These are phyloP conservation scores for Lichenostomus cassidix DNA, from an alignment of 2,113 vertebrate genomes.

Conservation along the genomic window DNA sequence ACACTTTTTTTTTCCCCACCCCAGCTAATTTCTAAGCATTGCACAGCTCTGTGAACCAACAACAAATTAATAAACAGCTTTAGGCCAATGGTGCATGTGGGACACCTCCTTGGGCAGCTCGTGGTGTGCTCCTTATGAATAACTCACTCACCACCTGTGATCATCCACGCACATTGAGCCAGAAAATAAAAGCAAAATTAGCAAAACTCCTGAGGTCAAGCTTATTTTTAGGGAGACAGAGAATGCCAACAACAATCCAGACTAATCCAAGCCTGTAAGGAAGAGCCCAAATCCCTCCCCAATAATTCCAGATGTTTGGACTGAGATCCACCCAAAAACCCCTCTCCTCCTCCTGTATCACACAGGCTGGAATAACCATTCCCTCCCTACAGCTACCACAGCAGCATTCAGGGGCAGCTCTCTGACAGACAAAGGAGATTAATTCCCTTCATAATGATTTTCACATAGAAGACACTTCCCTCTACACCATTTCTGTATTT, in stretches of 20 bases:
- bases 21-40: background rate
- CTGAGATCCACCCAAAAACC: background rate
- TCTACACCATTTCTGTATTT: background rate
- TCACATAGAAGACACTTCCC: background rate
- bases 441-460: background rate
- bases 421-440: background rate
- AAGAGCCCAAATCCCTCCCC: background rate
- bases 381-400: background rate
- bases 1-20: accelerated
- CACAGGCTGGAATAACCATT: background rate
- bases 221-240: background rate
- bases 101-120: background rate
- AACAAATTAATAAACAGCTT: background rate
- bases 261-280: background rate
- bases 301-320: background rate
- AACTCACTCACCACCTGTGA: accelerated
- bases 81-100: background rate
- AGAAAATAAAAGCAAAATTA: background rate
- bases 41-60: background rate
- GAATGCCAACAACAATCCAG: background rate
- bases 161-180: background rate
- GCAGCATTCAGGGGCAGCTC: background rate
- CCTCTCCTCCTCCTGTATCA: background rate
- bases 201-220: background rate
- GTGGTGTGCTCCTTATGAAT: background rate